phyloP scores from a whole-genome alignment of 2,888 invertebrate genomes.

The Bibio marci region DNA sequence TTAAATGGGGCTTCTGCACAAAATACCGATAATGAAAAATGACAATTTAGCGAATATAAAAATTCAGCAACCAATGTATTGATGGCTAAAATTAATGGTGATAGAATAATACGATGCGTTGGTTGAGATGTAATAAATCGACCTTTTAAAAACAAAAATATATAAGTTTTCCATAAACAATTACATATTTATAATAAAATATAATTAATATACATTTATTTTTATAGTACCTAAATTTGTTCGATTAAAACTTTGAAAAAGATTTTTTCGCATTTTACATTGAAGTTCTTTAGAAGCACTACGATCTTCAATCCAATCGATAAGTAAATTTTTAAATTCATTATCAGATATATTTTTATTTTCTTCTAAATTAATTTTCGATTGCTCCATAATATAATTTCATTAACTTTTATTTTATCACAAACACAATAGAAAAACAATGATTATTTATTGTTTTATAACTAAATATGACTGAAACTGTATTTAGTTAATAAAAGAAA shows the following conservation, averaged over 20 bases:
- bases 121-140: conserved; percentile 15
- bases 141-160: conserved; percentile 11
- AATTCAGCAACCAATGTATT: conserved; percentile 28
- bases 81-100: conserved; percentile 19
- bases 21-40: conserved; percentile 25
- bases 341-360: conserved; percentile 20
- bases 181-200: background rate
- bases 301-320: conserved; percentile 24
- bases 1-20: conserved; percentile 25
- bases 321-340: conserved; percentile 23
- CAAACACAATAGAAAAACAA: no score
- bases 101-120: conserved; percentile 16
- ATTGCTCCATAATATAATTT: no score
- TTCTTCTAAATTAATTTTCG: conserved; percentile 6
- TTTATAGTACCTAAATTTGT: conserved; percentile 24
- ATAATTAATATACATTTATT: no score
- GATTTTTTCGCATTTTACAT: conserved; percentile 21
- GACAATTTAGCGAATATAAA: conserved; percentile 24
- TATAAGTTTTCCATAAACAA: background rate
- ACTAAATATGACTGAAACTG: no score
- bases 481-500: no score
- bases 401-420: no score
- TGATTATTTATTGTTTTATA: no score
- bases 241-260: conserved; percentile 23
- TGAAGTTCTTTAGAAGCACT: conserved; percentile 22